These are phyloP conservation scores for Geodia barretti DNA, from an alignment of 37 sponge, comb jelly and placozoan genomes.

Conservation along the genomic window DNA sequence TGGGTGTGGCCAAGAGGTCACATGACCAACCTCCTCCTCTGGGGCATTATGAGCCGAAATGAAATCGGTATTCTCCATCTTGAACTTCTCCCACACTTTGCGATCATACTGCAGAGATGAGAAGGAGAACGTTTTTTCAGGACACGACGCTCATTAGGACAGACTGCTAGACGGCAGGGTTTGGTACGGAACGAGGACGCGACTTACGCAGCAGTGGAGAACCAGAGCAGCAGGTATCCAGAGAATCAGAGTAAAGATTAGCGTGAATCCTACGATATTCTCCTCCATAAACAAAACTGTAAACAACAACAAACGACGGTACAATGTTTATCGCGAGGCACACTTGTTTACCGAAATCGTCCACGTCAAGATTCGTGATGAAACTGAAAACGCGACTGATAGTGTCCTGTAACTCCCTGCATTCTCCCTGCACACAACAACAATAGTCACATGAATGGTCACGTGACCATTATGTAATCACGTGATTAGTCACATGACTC, in stretches of 20 bases:
- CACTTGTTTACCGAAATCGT: slow-evolving; percentile 18
- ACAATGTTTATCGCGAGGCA: background rate
- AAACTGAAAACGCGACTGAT: slow-evolving; percentile 11
- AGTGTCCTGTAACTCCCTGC: slow-evolving; percentile 6
- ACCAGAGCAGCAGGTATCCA: slow-evolving; percentile 12
- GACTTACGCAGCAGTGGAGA: slow-evolving; percentile 32
- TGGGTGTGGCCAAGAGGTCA: background rate
- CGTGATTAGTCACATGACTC: background rate
- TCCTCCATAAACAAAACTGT: slow-evolving; percentile 21
- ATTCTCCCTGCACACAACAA: background rate
- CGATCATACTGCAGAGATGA: background rate
- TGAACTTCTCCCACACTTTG: background rate
- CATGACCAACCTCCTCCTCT: background rate
- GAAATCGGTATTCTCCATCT: background rate
- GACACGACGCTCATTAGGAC: background rate
- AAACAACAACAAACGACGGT: background rate
- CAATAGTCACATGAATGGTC: background rate
- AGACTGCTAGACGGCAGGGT: too few relatives aligned
- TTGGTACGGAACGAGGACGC: too few relatives aligned
- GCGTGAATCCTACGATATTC: slow-evolving; percentile 40
- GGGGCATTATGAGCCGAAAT: background rate
- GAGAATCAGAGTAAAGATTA: slow-evolving; percentile 6
- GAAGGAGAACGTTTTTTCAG: background rate
- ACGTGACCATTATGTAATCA: background rate
- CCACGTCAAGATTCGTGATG: slow-evolving; percentile 13